Base-by-base conservation (phyloP, 1,140 invertebrate genomes). In the Pseudomyrmex dendroicus region DNA sequence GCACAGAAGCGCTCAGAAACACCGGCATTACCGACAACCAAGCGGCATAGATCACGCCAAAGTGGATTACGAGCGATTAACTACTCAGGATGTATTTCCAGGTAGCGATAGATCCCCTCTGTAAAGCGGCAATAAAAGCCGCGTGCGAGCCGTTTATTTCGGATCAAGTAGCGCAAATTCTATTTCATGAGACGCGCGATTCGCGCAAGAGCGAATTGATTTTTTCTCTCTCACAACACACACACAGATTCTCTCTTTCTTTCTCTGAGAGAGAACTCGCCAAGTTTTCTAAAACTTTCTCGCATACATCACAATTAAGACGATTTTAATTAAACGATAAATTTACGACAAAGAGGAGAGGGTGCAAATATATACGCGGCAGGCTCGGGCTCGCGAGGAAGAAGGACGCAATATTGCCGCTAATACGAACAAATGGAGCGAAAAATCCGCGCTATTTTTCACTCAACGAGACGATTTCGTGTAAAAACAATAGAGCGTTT, bases 21-120 rank as follows among this genome's bases (percentile, higher is more conserved):
- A 44, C 35, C 22, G 46, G 15, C 22, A 35, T 48, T 77, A 80
- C 76, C 76, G 20, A 70, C 66, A 66, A 80, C 64, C 64, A 48
- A 70, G 64, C 76, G 76, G 76, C 76, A 80, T 70, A 70, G 76
- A 80, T 80, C 76, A 80, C 76, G 66, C 76, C 76, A 80, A 80
- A 80, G 76, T 80, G 54, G 76, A 80, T 80, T 80, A 80, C 66
- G 64, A 80, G 76, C 76, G 76, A 80, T 80, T 70, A 80, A 70
- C 76, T 80, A 59, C 76, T 78, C 76, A 59, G 64, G 54, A 70
- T 70, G 76, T 80, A 80, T 70, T 59, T 70, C 66, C 76, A 70
- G 76, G 48, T 70, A 80, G 76, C 76, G 54, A 80, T 80, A 80
- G 76, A 80, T 80, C 70, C 17, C 17, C 54, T 59, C 66, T n/a